phyloP scores from a whole-genome alignment of 1,140 invertebrate genomes.

The Drosophila grimshawi region DNA sequence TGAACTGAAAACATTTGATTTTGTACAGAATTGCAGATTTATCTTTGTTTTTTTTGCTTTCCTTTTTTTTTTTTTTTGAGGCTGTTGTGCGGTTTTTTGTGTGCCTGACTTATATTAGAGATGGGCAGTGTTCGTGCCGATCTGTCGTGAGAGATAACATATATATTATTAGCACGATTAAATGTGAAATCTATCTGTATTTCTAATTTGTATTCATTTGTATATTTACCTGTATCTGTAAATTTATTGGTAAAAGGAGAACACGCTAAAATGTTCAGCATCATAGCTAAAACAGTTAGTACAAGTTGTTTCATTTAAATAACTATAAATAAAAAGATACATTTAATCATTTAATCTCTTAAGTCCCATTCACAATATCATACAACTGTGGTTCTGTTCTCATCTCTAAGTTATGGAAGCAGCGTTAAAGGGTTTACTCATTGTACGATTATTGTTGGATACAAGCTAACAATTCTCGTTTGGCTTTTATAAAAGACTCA shows the following conservation, averaged over 20 bases:
- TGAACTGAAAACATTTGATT: conserved; percentile 65
- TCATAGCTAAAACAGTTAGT: no score
- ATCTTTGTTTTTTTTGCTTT: conserved; percentile 33
- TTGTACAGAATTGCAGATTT: conserved; percentile 60
- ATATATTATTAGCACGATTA: not conserved
- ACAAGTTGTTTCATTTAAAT: no score
- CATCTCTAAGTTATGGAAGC: conserved; percentile 25
- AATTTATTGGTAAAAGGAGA: not conserved
- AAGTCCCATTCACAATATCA: no score
- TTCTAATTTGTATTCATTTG: not conserved
- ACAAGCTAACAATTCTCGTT: conserved; percentile 48
- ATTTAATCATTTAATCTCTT: no score
- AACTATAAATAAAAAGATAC: no score
- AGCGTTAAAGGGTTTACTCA: conserved; percentile 37
- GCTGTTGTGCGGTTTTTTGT: not conserved
- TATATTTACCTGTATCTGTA: not conserved
- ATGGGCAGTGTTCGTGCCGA: conserved; percentile 12
- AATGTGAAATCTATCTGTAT: not conserved
- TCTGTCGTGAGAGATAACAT: not conserved
- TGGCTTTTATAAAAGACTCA: conserved; percentile 22
- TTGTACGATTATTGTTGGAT: conserved; percentile 29
- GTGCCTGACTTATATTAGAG: conserved; percentile 15
- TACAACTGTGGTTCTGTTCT: not conserved
- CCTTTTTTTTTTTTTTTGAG: no score
- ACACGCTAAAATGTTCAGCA: no score